Conservation (phyloP, 2,888 invertebrate genomes). For the Lithophane semibrunnea region DNA sequence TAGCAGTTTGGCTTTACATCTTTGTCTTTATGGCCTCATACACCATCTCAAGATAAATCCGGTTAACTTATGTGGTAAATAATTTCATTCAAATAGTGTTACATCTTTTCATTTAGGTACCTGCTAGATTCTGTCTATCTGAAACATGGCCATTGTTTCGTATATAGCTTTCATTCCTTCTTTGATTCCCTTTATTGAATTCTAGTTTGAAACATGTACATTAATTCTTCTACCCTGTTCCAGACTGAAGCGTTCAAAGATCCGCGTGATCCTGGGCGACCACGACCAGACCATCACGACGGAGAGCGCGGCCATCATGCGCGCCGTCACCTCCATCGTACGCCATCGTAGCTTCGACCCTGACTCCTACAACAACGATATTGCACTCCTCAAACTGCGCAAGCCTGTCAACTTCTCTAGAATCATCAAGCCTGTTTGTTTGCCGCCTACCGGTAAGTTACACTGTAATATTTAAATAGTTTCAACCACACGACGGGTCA, state of each 20-base stretch:
- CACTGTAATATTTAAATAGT: background rate
- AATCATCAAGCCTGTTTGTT: constrained; percentile 94
- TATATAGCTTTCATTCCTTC: background rate
- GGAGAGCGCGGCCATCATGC: constrained; percentile 95
- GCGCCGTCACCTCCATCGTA: constrained; percentile 94
- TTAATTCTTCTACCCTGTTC: constrained; percentile 56
- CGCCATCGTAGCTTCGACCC: constrained; percentile 96
- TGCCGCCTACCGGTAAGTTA: constrained; percentile 92
- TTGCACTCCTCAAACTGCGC: constrained; percentile 94
- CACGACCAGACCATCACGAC: constrained; percentile 95
- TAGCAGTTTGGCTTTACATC: background rate
- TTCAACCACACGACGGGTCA: background rate
- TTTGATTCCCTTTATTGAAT: background rate
- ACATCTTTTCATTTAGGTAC: background rate
- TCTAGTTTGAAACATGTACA: background rate
- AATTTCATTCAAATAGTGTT: background rate
- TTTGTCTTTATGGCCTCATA: background rate
- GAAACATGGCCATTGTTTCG: background rate
- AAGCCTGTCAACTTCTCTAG: constrained; percentile 95
- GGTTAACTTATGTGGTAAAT: background rate
- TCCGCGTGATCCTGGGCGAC: constrained; percentile 95
- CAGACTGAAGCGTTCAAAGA: constrained; percentile 94
- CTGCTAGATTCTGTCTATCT: background rate
- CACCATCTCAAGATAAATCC: background rate
- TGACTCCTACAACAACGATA: constrained; percentile 96